Percentiles rank a stretch among this genome's conserved stretches.
Evolutionary conservation across 2,797 vertebrate genomes (phyloP).

Genomic region (Aselliscus stoliczkanus): DNA sequence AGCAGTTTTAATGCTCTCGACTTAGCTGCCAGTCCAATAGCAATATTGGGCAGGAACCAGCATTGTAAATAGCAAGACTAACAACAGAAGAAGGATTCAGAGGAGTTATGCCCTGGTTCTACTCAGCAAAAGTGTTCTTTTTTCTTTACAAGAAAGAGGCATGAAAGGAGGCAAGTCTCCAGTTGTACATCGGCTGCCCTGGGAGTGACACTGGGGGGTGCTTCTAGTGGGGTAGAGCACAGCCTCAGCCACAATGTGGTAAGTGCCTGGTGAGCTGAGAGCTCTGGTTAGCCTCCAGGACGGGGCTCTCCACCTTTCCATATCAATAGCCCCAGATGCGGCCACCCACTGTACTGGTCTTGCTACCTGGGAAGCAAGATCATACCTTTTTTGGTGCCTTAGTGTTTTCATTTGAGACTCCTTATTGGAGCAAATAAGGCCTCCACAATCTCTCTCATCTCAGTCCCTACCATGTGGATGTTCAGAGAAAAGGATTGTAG

Average conservation of each 20-base stretch:
- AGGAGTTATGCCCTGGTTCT: not conserved
- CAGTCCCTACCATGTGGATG: not conserved
- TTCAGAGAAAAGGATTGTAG: not conserved
- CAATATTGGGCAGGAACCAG: not conserved
- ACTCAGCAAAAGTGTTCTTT: not conserved
- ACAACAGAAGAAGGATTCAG: not conserved
- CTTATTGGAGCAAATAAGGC: not conserved
- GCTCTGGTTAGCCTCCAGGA: not conserved
- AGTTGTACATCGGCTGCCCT: not conserved
- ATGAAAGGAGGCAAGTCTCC: not conserved
- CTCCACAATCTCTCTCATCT: not conserved
- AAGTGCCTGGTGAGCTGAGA: not conserved
- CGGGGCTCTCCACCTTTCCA: not conserved
- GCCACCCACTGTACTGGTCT: not conserved
- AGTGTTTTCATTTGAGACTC: not conserved
- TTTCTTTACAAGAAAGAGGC: not conserved
- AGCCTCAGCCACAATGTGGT: not conserved
- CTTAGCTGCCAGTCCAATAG: not conserved
- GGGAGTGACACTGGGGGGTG: not conserved
- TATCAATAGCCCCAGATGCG: not conserved
- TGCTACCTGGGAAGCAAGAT: not conserved
- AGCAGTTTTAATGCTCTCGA: not conserved
- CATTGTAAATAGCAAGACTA: not conserved
- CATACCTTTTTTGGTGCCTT: not conserved
- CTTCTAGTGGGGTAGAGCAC: not conserved